Evolutionary conservation across 1,140 invertebrate genomes (phyloP).

Genomic region (Neuroterus valhalla): DNA sequence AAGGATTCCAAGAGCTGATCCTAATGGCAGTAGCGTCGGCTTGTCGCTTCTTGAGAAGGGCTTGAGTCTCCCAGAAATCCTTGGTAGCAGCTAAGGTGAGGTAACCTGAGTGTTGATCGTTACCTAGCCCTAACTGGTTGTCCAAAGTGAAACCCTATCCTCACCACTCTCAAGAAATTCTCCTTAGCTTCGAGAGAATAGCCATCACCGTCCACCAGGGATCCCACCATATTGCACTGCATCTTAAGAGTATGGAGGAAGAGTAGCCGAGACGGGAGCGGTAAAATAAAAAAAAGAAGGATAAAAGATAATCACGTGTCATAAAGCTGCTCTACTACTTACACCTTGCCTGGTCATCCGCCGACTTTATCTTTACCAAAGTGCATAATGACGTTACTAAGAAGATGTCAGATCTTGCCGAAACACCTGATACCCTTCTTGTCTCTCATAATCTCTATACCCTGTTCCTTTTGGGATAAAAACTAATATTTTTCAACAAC

Average conservation of each 20-base stretch:
- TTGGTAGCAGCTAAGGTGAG: slow-evolving; percentile 15
- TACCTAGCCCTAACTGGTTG: not conserved
- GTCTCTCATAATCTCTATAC: not conserved
- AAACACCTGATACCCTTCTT: slow-evolving; percentile 23
- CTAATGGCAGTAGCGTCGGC: slow-evolving; percentile 20
- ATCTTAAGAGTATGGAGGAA: slow-evolving; percentile 17
- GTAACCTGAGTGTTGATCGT: slow-evolving; percentile 4
- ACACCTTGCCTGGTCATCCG: slow-evolving; percentile 14
- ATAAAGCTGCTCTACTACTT: not conserved
- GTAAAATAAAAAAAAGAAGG: not conserved
- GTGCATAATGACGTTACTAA: slow-evolving; percentile 2
- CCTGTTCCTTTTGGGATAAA: not conserved
- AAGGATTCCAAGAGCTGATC: slow-evolving; percentile 4
- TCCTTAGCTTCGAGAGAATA: not conserved
- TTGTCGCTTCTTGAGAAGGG: slow-evolving; percentile 10
- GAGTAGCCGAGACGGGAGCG: not conserved
- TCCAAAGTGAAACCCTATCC: slow-evolving; percentile 15
- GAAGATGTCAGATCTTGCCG: slow-evolving; percentile 18
- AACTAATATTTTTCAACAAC: too few relatives aligned
- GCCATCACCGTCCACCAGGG: not conserved
- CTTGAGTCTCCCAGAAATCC: not conserved
- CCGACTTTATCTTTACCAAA: slow-evolving; percentile 15
- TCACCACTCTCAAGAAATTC: slow-evolving; percentile 14
- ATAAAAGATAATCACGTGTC: too few relatives aligned
- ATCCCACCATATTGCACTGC: not conserved